Percentiles rank a stretch among this genome's conserved stretches.
Conservation (phyloP, 2,797 vertebrate species). For the Anguilla marmorata region DNA sequence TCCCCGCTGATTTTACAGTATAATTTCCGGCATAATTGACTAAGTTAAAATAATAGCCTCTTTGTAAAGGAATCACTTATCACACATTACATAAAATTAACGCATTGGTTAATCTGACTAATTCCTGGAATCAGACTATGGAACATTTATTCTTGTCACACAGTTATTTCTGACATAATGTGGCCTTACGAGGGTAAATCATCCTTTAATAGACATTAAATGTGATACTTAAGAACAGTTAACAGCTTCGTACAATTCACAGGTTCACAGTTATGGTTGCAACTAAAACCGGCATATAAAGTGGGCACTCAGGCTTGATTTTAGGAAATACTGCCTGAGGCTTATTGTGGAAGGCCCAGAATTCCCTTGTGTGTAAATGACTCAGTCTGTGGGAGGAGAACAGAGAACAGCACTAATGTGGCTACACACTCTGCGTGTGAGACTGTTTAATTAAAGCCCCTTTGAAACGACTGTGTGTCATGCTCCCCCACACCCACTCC, state of each 20-base stretch:
- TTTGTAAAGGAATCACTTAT: too few species aligned
- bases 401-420: not conserved
- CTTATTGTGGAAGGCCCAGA: not conserved
- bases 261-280: not conserved
- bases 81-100: not conserved
- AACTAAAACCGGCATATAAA: not conserved
- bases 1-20: too few species aligned
- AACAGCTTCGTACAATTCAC: not conserved
- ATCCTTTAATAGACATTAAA: not conserved
- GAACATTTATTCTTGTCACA: not conserved
- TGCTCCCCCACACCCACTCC: not conserved
- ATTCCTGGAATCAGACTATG: not conserved
- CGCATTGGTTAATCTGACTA: not conserved
- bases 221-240: not conserved
- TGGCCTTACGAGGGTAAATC: not conserved
- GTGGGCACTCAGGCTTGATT: not conserved
- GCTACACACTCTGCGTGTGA: not conserved
- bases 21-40: too few species aligned
- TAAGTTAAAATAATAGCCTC: too few species aligned
- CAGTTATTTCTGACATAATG: not conserved
- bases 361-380: not conserved
- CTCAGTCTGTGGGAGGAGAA: not conserved
- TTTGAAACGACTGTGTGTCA: not conserved
- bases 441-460: not conserved
- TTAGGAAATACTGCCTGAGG: not conserved